Conservation (phyloP, 2,113 vertebrate genomes). For the Mungos mungo region DNA sequence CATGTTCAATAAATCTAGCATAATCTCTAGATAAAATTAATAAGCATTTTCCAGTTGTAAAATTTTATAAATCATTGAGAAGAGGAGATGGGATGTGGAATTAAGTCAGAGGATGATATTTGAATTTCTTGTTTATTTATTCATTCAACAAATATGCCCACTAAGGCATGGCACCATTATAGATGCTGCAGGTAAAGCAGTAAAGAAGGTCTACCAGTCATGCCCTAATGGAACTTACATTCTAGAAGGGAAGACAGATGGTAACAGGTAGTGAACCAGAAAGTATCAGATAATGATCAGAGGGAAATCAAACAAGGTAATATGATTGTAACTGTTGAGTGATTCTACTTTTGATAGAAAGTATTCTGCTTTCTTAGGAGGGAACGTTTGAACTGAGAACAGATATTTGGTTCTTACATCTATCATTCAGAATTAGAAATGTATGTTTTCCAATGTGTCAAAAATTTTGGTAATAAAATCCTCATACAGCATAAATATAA, state of each 20-base stretch:
- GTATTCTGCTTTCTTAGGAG: not conserved
- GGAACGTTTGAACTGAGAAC: not conserved
- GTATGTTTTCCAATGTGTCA: not conserved
- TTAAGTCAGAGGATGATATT: not conserved
- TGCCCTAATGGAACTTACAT: not conserved
- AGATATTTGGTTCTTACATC: not conserved
- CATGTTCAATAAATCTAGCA: not conserved
- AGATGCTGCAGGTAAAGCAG: not conserved
- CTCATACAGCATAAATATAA: not conserved
- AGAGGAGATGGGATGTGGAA: not conserved
- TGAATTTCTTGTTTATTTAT: not conserved
- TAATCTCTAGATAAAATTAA: not conserved
- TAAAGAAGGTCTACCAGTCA: not conserved
- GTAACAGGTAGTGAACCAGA: not conserved
- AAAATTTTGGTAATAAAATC: conserved; percentile 2
- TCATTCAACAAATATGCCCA: not conserved
- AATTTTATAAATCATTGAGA: not conserved
- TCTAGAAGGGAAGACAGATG: not conserved
- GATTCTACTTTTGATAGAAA: not conserved
- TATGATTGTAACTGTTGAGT: not conserved
- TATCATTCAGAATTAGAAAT: not conserved
- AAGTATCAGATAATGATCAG: not conserved
- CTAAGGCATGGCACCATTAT: not conserved
- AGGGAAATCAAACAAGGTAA: not conserved
- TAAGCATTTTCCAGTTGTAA: not conserved